These are phyloP conservation scores for Drosophila paramelanica DNA, from an alignment of 2,888 invertebrate genomes.

Conservation along the genomic window DNA sequence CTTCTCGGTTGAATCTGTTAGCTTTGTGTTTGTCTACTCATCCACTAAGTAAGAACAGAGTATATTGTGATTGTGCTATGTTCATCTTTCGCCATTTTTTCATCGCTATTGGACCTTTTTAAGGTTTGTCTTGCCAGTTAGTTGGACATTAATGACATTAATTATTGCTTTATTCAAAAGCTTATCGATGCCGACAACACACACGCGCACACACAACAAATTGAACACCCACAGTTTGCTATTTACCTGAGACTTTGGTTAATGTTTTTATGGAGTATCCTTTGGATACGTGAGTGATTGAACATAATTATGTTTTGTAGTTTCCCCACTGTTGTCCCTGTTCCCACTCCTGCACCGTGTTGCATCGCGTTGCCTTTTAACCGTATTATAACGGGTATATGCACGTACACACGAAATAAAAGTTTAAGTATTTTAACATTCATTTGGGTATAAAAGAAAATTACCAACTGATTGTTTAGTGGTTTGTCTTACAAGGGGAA, in stretches of 20 bases:
- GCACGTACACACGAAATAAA: constrained; percentile 69
- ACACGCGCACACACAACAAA: constrained; percentile 13
- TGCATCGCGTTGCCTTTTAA: constrained; percentile 40
- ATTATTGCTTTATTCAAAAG: constrained; percentile 15
- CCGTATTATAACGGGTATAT: constrained; percentile 72
- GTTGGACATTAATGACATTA: constrained; percentile 26
- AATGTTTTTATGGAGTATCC: constrained; percentile 53
- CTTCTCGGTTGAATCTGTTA: constrained; percentile 13
- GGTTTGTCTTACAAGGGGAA: constrained; percentile 46
- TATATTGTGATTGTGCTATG: no score
- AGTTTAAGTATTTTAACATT: constrained; percentile 75
- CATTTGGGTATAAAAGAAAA: constrained; percentile 53
- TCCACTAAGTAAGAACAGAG: no score
- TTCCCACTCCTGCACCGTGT: not conserved
- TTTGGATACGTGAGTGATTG: constrained; percentile 68
- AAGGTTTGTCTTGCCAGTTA: constrained; percentile 6
- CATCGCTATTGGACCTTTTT: no score
- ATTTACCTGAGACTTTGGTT: constrained; percentile 25
- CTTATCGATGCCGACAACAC: constrained; percentile 19
- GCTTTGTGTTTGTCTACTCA: constrained; percentile 4
- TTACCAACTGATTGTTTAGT: constrained; percentile 68
- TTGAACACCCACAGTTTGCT: constrained; percentile 26
- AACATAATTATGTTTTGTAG: constrained; percentile 68
- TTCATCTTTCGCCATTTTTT: no score
- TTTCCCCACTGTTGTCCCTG: not conserved